These are phyloP conservation scores for Miltochrista miniata DNA, from an alignment of 2,888 invertebrate genomes.

Conservation along the genomic window DNA sequence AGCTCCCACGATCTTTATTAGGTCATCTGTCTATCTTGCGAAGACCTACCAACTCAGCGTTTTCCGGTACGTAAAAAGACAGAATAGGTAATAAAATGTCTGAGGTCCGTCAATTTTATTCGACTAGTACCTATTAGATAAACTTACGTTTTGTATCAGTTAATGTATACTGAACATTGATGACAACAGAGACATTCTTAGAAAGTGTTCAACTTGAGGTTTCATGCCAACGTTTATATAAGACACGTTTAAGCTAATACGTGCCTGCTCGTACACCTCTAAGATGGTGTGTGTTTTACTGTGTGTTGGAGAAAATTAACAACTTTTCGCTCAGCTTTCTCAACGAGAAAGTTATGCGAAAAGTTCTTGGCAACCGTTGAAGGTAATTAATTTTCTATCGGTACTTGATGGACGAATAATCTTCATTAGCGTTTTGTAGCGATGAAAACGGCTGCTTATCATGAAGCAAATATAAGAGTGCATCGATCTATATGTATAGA, in stretches of 20 bases:
- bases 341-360: slow-evolving; percentile 28
- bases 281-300: slow-evolving; percentile 17
- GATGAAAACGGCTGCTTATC: no score
- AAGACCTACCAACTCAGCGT: no score
- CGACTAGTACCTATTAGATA: no score
- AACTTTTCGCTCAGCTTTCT: slow-evolving; percentile 46
- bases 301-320: slow-evolving; percentile 41
- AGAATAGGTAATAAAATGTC: no score
- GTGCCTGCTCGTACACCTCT: slow-evolving; percentile 5
- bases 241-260: slow-evolving; percentile 26
- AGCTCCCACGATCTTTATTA: no score
- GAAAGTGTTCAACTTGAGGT: slow-evolving; percentile 38
- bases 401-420: background rate
- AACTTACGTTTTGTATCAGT: background rate
- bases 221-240: slow-evolving; percentile 41
- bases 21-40: no score
- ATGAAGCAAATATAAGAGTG: no score
- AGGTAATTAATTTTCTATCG: background rate
- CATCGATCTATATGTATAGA: no score
- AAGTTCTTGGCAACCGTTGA: slow-evolving; percentile 9
- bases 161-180: slow-evolving; percentile 13
- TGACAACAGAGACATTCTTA: slow-evolving; percentile 18
- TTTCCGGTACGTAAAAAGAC: no score
- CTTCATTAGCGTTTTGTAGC: no score
- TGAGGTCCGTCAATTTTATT: no score